Base-by-base conservation (phyloP, 2,113 vertebrate species). In the Anarrhichthys ocellatus region DNA sequence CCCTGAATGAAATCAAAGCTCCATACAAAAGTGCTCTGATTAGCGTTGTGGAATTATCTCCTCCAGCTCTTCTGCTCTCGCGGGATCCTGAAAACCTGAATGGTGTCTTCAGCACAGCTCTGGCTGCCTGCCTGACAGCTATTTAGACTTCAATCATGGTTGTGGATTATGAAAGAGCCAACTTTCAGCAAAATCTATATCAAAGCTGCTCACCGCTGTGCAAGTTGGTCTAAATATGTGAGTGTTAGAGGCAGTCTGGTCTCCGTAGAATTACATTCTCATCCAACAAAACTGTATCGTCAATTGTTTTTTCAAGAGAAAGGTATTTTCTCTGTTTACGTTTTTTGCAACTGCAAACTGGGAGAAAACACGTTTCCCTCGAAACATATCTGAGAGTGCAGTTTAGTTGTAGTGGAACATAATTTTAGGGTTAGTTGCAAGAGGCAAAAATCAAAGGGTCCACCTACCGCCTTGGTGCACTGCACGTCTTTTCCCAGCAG, bases 401-500 rank as follows among this genome's bases (percentile, higher is more conserved):
- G 9, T 24, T 56, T n/a, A 56, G 52, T 56, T 56, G 52, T 11
- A 56, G 22, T 3, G 0, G 8, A n/a, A 54, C 9, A 3, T 54
- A 9, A 22, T n/a, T 50, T 54, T 10, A 4, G 54, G 9, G 11
- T 58, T 24, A 27, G n/a, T 56, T 27, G 14, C 11, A 3, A 17
- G 18, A 44, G 22, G 40, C 15, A 4, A 63, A 52, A n/a, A 64
- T 29, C 20, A 38, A 15, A 40, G 2, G 11, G 24, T 20, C 17
- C 6, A 52, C 24, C 46, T 96, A 99, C 98, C 95, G 98, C 98
- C 86, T 98, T 98, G 65, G 97, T 99, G 92, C 98, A 99, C 89
- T 97, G 97, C 7, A 99, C 97, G 0, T 99, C 97, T 63, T 99
- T 99, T 63, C 97, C 97, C 88, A 99, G 95, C 84, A 99, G 95